phyloP scores from a whole-genome alignment of 2,888 invertebrate genomes.

The Horisme vitalbata region DNA sequence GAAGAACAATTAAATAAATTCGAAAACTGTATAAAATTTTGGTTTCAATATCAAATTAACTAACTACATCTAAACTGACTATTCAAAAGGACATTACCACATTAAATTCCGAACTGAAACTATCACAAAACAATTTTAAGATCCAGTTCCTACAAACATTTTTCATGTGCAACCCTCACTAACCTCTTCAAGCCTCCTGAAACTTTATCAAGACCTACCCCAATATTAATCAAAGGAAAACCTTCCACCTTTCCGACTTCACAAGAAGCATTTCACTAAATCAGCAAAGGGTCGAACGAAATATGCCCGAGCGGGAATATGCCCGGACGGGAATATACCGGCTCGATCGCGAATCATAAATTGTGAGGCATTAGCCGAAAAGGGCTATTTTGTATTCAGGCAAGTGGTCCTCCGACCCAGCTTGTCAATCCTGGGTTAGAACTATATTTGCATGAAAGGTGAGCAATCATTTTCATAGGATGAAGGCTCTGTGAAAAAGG shows the following conservation, averaged over 20 bases:
- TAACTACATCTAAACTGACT: too few species aligned
- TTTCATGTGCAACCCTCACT: constrained; percentile 7
- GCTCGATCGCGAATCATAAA: constrained; percentile 27
- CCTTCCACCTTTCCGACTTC: constrained; percentile 26
- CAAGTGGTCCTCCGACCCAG: constrained; percentile 12
- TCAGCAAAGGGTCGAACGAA: constrained; percentile 24
- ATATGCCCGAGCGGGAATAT: constrained; percentile 14
- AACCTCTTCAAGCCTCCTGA: constrained; percentile 13
- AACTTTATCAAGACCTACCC: constrained; percentile 28
- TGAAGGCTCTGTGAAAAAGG: too few species aligned
- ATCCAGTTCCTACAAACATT: neutral
- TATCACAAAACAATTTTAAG: constrained; percentile 2
- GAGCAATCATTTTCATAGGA: constrained; percentile 6
- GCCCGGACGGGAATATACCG: constrained; percentile 14
- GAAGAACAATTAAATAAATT: too few species aligned
- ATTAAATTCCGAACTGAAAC: too few species aligned
- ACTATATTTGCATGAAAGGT: constrained; percentile 26
- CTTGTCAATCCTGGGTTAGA: constrained; percentile 17
- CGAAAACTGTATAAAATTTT: too few species aligned
- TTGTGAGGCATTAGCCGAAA: constrained; percentile 27
- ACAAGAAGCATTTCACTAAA: constrained; percentile 24
- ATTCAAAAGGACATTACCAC: too few species aligned
- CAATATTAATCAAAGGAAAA: constrained; percentile 26
- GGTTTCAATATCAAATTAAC: too few species aligned
- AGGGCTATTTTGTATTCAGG: constrained; percentile 26